Conservation (phyloP, 2,113 vertebrate species). For the Grammomys surdaster region DNA sequence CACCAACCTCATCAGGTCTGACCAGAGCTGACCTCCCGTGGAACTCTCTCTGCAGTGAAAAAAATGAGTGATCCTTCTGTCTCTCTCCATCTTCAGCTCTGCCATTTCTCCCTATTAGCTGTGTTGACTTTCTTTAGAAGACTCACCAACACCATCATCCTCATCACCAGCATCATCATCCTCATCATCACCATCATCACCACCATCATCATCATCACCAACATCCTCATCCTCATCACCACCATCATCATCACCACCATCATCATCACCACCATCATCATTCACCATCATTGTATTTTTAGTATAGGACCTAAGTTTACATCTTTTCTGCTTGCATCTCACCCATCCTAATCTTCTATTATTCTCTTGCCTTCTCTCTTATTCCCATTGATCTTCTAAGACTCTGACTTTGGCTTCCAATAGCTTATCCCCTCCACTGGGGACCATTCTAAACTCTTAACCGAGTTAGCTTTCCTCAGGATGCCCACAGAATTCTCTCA, state of each 20-base stretch:
- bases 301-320: fast-evolving
- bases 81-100: neutral
- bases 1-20: fast-evolving
- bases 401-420: neutral
- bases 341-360: fast-evolving
- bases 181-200: fast-evolving
- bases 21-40: neutral
- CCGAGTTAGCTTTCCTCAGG: neutral
- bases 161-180: fast-evolving
- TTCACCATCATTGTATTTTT: neutral
- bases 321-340: neutral
- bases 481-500: too few species aligned
- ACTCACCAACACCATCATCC: fast-evolving
- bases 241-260: fast-evolving
- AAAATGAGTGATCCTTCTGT: neutral
- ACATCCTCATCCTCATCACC: fast-evolving
- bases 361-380: neutral
- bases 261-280: fast-evolving
- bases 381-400: neutral
- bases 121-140: neutral
- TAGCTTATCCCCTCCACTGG: neutral
- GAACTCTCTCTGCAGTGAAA: neutral
- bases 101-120: neutral
- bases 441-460: too few species aligned
- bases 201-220: fast-evolving